Conservation (phyloP, 2,797 vertebrate species). For the Pterois miles region DNA sequence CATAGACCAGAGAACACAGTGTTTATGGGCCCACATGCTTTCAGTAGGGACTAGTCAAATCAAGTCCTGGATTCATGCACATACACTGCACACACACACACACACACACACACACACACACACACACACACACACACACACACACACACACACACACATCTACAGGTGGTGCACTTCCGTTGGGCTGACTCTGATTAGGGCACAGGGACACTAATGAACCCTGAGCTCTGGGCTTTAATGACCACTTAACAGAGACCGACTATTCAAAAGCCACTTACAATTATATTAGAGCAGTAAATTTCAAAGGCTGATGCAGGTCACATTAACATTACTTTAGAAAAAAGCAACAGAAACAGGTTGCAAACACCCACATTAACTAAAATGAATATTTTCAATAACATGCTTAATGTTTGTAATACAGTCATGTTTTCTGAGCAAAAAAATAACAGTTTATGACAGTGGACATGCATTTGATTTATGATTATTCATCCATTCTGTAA, state of each 20-base stretch:
- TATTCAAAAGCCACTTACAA: constrained; percentile 62
- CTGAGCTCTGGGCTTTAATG: constrained; percentile 68
- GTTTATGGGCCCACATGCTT: constrained; percentile 76
- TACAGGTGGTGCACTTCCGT: constrained; percentile 71
- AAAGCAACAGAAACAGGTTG: constrained; percentile 28
- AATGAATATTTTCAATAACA: constrained; percentile 26
- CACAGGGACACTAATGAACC: constrained; percentile 73
- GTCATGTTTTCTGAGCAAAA: background rate
- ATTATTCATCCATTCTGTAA: background rate
- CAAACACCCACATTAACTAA: constrained; percentile 25
- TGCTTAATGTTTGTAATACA: background rate
- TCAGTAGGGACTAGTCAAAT: constrained; percentile 62
- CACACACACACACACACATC: background rate
- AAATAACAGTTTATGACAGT: background rate
- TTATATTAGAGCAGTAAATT: constrained; percentile 70
- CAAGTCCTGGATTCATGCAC: constrained; percentile 34
- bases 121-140: background rate
- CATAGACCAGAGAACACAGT: constrained; percentile 64
- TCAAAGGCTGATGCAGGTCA: constrained; percentile 64
- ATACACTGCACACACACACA: background rate
- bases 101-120: background rate
- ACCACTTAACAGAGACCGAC: constrained; percentile 65
- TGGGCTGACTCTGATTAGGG: constrained; percentile 73
- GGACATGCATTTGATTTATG: background rate
- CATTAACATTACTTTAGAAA: constrained; percentile 48